These are phyloP conservation scores for Harmothoe impar DNA, from an alignment of 2,888 invertebrate genomes.

Conservation along the genomic window DNA sequence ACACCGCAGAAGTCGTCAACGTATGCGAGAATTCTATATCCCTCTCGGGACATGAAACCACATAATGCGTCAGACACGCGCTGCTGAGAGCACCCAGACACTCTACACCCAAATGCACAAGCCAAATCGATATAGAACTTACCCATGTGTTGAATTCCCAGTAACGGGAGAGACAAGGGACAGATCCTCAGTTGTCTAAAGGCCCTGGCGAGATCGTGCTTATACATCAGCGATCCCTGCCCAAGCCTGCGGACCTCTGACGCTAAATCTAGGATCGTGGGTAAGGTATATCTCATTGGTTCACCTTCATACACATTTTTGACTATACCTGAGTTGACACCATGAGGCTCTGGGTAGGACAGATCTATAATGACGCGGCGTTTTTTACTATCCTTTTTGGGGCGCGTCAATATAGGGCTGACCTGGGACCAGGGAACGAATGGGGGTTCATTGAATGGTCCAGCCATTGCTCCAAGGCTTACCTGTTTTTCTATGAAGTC, in stretches of 20 bases:
- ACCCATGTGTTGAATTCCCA: not conserved
- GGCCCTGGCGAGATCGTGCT: not conserved
- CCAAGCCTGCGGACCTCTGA: not conserved
- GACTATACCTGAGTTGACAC: too few relatives aligned
- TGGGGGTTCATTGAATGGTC: too few relatives aligned
- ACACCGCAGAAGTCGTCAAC: too few relatives aligned
- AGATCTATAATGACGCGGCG: too few relatives aligned
- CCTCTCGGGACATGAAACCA: not conserved
- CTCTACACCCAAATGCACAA: not conserved
- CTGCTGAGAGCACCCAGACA: not conserved
- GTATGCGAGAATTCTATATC: too few relatives aligned
- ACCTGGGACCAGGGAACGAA: too few relatives aligned
- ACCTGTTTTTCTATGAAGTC: too few relatives aligned
- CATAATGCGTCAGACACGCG: not conserved
- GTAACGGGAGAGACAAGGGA: not conserved
- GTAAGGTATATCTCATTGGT: not conserved
- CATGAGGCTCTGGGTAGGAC: too few relatives aligned
- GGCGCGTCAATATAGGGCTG: too few relatives aligned
- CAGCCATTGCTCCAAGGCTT: too few relatives aligned
- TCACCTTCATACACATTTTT: too few relatives aligned
- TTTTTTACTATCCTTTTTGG: too few relatives aligned
- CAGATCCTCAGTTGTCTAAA: not conserved
- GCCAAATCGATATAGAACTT: not conserved
- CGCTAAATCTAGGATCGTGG: not conserved
- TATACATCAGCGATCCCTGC: not conserved